These are phyloP conservation scores for Drosophila anomelani DNA, from an alignment of 2,888 invertebrate genomes.

Conservation along the genomic window DNA sequence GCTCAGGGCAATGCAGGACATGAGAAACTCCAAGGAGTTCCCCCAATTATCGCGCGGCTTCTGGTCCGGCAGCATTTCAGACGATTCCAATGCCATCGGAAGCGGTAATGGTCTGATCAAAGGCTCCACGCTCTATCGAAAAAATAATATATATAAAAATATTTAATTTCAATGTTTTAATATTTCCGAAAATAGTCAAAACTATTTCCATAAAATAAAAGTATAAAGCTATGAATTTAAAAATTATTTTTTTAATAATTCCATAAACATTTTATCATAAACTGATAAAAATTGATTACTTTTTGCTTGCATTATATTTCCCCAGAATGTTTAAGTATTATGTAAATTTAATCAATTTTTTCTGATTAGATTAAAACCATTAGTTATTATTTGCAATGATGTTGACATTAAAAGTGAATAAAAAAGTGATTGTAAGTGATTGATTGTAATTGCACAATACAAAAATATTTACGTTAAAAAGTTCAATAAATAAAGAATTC, in stretches of 20 bases:
- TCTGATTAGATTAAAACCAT: not conserved
- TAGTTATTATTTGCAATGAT: not conserved
- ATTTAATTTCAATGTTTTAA: too few species aligned
- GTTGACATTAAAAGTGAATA: not conserved
- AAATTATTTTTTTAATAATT: not conserved
- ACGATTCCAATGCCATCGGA: slow-evolving; percentile 88
- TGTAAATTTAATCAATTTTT: not conserved
- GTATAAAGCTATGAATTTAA: too few species aligned
- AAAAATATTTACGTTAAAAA: too few species aligned
- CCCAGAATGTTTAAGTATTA: not conserved
- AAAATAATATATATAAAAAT: too few species aligned
- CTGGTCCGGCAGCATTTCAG: slow-evolving; percentile 88
- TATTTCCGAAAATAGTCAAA: too few species aligned
- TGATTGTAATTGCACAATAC: too few species aligned
- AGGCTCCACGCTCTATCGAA: slow-evolving; percentile 14
- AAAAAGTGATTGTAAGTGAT: too few species aligned
- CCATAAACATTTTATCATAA: not conserved
- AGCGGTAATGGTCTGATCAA: slow-evolving; percentile 84
- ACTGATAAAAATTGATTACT: too few species aligned
- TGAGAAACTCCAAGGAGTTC: slow-evolving; percentile 88
- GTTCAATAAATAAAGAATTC: too few species aligned
- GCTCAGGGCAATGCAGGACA: slow-evolving; percentile 87
- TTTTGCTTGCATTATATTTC: not conserved
- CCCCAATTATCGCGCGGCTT: slow-evolving; percentile 86
- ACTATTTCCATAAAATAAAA: too few species aligned